Percentiles rank a stretch among this genome's conserved stretches.
phyloP scores from a whole-genome alignment of 1,140 invertebrate species.

The Bradysia coprophila region DNA sequence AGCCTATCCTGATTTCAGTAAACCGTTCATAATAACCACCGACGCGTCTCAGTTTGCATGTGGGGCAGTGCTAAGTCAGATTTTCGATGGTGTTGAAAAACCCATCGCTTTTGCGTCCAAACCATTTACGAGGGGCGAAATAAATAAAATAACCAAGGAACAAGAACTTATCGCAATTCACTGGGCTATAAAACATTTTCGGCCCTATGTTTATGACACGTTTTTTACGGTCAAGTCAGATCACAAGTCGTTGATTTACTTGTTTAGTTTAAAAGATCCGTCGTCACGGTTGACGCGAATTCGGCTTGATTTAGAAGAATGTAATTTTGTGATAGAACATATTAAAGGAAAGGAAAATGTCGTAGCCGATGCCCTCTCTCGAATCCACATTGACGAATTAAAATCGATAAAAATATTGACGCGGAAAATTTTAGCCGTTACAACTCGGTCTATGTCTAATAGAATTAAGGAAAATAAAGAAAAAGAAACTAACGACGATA shows the following conservation, averaged over 20 bases:
- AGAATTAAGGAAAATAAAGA: no score
- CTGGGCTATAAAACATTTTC: constrained; percentile 23
- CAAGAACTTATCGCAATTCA: constrained; percentile 19
- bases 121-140: constrained; percentile 11
- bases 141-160: constrained; percentile 14
- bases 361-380: constrained; percentile 9
- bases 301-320: constrained; percentile 11
- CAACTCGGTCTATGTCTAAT: no score
- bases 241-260: constrained; percentile 21
- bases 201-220: constrained; percentile 16
- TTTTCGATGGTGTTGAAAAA: constrained; percentile 9
- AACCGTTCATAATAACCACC: constrained; percentile 15
- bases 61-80: constrained; percentile 17
- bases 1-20: constrained; percentile 17
- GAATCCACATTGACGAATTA: no score
- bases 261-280: constrained; percentile 19
- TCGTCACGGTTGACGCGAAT: constrained; percentile 13
- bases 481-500: not conserved
- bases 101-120: constrained; percentile 13
- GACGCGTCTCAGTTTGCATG: constrained; percentile 18
- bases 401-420: no score
- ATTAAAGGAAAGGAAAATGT: constrained; percentile 10
- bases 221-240: constrained; percentile 15
- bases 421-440: no score
- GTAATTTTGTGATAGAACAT: constrained; percentile 13